phyloP scores from a whole-genome alignment of 2,888 invertebrate species.

The Eristalis tenax region DNA sequence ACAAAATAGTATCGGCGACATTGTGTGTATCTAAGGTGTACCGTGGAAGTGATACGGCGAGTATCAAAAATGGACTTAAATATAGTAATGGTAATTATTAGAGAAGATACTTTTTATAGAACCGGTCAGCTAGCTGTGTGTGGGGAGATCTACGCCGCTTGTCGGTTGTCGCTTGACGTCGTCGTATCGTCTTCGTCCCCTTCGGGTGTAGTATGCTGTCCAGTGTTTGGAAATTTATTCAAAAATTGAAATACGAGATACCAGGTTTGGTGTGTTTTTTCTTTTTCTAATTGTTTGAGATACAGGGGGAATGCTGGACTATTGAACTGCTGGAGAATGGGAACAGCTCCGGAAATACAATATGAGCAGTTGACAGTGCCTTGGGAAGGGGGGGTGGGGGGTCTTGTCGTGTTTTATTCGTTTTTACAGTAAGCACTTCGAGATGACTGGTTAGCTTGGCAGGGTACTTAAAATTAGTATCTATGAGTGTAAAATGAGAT shows the following conservation, averaged over 20 bases:
- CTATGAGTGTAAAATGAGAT: not conserved
- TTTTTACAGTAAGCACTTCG: not conserved
- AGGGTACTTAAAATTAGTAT: not conserved
- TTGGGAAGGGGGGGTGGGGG: not conserved
- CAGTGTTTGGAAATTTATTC: constrained; percentile 61
- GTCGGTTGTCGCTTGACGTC: not conserved
- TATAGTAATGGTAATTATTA: constrained; percentile 70
- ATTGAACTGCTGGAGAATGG: not conserved
- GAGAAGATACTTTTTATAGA: constrained; percentile 61
- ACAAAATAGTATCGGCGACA: constrained; percentile 20
- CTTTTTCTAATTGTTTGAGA: constrained; percentile 53
- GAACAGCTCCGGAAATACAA: not conserved
- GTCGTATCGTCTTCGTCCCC: not conserved
- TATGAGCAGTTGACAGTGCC: not conserved
- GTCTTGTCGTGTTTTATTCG: not conserved
- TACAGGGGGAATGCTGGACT: constrained; percentile 20
- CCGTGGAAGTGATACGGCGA: constrained; percentile 25
- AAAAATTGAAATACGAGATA: constrained; percentile 56
- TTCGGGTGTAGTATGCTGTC: constrained; percentile 6
- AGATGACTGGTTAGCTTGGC: not conserved
- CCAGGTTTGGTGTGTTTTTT: constrained; percentile 21
- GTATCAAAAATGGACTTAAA: constrained; percentile 57
- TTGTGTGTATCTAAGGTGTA: constrained; percentile 30
- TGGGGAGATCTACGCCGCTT: constrained; percentile 30
- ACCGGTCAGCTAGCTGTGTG: constrained; percentile 66